Percentiles rank a stretch among this genome's conserved stretches.
Evolutionary conservation across 2,113 vertebrate genomes (phyloP).

Genomic region (Triplophysa tibetana): DNA sequence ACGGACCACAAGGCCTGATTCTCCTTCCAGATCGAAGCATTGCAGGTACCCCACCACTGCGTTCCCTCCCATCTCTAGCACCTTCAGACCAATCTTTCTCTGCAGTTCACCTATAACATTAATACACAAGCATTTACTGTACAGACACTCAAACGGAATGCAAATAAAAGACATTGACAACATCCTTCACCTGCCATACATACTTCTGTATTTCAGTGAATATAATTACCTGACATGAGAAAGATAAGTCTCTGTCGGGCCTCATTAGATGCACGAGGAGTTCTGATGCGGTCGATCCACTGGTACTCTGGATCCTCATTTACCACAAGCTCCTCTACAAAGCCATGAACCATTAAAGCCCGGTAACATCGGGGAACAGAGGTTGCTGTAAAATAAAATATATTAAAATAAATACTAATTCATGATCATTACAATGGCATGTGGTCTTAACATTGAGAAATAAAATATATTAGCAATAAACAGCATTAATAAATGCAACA

Average conservation of each 20-base stretch:
- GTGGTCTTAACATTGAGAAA: too few relatives aligned
- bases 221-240: slow-evolving; percentile 90
- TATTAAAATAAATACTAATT: background rate
- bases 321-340: slow-evolving; percentile 97
- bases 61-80: slow-evolving; percentile 98
- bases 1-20: slow-evolving; percentile 94
- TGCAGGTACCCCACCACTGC: slow-evolving; percentile 97
- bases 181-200: background rate
- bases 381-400: slow-evolving; percentile 75
- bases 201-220: background rate
- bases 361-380: slow-evolving; percentile 93
- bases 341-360: slow-evolving; percentile 90
- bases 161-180: too few relatives aligned
- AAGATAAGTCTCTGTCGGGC: slow-evolving; percentile 97
- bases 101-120: slow-evolving; percentile 86
- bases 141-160: background rate
- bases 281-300: slow-evolving; percentile 97
- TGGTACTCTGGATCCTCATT: slow-evolving; percentile 99
- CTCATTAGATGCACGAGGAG: slow-evolving; percentile 94
- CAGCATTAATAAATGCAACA: too few relatives aligned
- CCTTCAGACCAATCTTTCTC: slow-evolving; percentile 97
- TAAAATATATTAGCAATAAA: too few relatives aligned
- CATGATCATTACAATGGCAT: too few relatives aligned
- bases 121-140: slow-evolving; percentile 15
- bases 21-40: slow-evolving; percentile 98